Base-by-base conservation (phyloP, 2,888 invertebrate genomes). In the Lithophane ornitopus region DNA sequence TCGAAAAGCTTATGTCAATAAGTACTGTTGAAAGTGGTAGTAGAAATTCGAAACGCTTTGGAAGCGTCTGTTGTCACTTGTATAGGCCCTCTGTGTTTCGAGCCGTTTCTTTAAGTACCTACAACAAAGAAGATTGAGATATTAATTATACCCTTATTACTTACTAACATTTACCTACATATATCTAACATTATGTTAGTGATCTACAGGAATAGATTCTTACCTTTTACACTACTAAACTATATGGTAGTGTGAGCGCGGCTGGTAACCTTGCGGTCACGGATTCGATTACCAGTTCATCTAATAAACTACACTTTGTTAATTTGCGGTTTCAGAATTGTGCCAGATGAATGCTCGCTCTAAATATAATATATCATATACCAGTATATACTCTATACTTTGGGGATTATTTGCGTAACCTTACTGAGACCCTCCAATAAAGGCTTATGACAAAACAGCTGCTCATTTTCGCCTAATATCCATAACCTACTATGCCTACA, bases 201-300 rank as follows among this genome's bases (percentile, higher is more conserved):
- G 28, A 16, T 59, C 22, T 58, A 44, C 34, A 39, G 28, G 28
- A 61, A 59, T 58, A 34, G 44, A 34, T 69, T 7, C 8, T 49
- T 46, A 46, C n/a, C n/a, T n/a, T n/a, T n/a, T n/a, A n/a, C n/a
- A n/a, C n/a, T n/a, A n/a, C n/a, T n/a, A n/a, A n/a, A n/a, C n/a
- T n/a, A n/a, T n/a, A n/a, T n/a, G 12, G 28, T 61, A 58, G 56
- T 76, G 28, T 58, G 26, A 49, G 44, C 19, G 39, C 11, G 66
- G 46, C 73, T 41, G 26, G 49, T 58, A 52, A 52, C 67, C 76
- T 76, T 76, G 75, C 34, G 61, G 74, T 74, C 8, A 19, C 44
- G 16, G 44, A 76, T 59, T 52, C 58, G 49, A 76, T 76, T 76
- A 34, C 58, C 3, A 62, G 26, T 28, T 28, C n/a, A n/a, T 61